phyloP scores from a whole-genome alignment of 2,797 vertebrate species.

The Poeciliopsis gracilis region DNA sequence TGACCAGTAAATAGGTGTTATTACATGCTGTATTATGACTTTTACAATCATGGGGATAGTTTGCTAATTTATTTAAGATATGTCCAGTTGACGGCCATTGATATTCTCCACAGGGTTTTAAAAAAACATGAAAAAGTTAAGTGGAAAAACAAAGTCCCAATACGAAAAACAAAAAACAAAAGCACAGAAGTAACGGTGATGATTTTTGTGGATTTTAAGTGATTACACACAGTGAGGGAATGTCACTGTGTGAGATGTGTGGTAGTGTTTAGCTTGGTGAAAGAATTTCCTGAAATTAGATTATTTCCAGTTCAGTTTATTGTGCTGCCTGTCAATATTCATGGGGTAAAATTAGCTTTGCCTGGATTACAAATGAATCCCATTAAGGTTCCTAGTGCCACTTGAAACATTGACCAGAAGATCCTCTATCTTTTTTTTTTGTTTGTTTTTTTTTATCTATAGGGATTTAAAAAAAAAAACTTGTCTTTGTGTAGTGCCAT shows the following conservation, averaged over 20 bases:
- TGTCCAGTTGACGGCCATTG: background rate
- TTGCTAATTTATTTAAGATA: background rate
- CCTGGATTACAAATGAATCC: background rate
- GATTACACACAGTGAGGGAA: background rate
- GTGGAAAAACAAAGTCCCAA: background rate
- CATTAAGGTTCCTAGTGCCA: background rate
- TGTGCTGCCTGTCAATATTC: background rate
- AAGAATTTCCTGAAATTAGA: background rate
- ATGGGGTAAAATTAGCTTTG: background rate
- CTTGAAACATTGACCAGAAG: background rate
- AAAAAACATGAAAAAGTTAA: background rate
- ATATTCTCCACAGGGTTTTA: background rate
- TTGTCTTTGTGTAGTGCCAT: constrained; percentile 32
- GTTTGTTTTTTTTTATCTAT: constrained; percentile 19
- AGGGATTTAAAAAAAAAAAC: constrained; percentile 23
- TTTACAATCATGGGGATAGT: background rate
- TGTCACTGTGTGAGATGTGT: background rate
- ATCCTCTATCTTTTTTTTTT: background rate
- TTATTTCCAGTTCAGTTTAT: background rate
- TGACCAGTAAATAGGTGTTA: background rate
- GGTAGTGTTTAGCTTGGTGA: background rate
- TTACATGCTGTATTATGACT: background rate
- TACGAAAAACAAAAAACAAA: background rate
- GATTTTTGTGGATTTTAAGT: background rate
- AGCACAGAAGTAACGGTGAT: background rate